Evolutionary conservation across 1,140 invertebrate genomes (phyloP).

Genomic region (Wiebesia pumilae): DNA sequence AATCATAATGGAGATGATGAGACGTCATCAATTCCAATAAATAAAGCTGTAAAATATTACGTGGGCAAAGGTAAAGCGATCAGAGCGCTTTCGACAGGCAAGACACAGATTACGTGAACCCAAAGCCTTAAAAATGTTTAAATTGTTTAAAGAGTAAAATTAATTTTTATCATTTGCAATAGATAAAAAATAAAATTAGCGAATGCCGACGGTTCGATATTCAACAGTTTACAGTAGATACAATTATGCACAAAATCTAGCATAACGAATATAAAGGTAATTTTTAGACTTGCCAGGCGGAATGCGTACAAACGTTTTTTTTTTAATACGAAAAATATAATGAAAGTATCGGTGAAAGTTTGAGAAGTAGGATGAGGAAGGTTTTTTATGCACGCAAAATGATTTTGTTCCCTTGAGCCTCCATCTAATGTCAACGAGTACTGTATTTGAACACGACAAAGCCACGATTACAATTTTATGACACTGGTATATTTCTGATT

Average conservation of each 20-base stretch:
- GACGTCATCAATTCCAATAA: conserved; percentile 63
- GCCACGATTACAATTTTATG: conserved; percentile 6
- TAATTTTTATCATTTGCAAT: conserved; percentile 9
- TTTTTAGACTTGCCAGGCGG: conserved; percentile 32
- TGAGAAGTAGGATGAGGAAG: conserved; percentile 17
- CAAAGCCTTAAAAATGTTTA: conserved; percentile 62
- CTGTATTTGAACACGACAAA: background rate
- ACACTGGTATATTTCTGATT: background rate
- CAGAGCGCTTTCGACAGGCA: conserved; percentile 52
- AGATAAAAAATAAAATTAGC: conserved; percentile 2
- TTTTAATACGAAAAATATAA: background rate
- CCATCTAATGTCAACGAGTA: background rate
- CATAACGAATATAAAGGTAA: background rate
- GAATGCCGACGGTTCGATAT: conserved; percentile 15
- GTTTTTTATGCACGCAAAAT: conserved; percentile 21
- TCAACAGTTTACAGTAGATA: background rate
- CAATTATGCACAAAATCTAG: background rate
- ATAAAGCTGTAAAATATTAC: conserved; percentile 67
- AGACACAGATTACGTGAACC: conserved; percentile 63
- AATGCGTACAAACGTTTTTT: conserved; percentile 35
- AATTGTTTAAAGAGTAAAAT: conserved; percentile 39
- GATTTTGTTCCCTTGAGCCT: conserved; percentile 8
- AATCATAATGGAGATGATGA: conserved; percentile 67
- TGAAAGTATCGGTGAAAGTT: conserved; percentile 1
- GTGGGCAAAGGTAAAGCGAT: conserved; percentile 67